These are phyloP conservation scores for Thermophis baileyi DNA, from an alignment of 2,113 vertebrate genomes.

Conservation along the genomic window DNA sequence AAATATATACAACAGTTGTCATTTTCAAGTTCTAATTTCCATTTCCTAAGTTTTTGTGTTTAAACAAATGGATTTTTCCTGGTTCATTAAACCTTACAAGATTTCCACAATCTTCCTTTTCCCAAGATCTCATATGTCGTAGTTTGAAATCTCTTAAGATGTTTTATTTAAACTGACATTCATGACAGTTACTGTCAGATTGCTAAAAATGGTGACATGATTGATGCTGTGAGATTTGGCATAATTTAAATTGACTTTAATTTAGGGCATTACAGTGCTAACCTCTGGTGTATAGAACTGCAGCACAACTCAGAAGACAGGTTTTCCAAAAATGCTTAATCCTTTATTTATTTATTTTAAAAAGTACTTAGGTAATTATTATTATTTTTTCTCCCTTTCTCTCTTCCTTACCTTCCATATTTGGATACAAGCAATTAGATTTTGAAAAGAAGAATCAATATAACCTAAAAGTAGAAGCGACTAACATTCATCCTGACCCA, in stretches of 20 bases:
- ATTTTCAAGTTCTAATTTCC: neutral
- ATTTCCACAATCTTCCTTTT: neutral
- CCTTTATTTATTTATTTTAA: neutral
- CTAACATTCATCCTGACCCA: conserved; percentile 84
- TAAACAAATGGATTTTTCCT: neutral
- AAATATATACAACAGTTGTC: neutral
- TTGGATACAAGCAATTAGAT: conserved; percentile 82
- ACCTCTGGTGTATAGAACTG: neutral
- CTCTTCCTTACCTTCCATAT: conserved; percentile 27
- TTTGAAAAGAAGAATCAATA: conserved; percentile 89
- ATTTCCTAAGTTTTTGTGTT: neutral
- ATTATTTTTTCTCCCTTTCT: neutral
- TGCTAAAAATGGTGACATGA: neutral
- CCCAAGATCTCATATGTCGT: neutral
- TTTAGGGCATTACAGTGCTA: neutral
- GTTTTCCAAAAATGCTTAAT: neutral
- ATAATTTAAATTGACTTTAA: neutral
- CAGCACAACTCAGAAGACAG: neutral
- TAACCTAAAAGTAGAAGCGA: conserved; percentile 87
- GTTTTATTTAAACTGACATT: neutral
- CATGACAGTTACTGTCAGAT: neutral
- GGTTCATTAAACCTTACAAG: neutral
- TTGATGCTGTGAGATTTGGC: neutral
- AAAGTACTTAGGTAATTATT: neutral
- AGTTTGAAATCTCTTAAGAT: neutral